Conservation (phyloP, 2,113 vertebrate genomes). For the Butorides virescens region DNA sequence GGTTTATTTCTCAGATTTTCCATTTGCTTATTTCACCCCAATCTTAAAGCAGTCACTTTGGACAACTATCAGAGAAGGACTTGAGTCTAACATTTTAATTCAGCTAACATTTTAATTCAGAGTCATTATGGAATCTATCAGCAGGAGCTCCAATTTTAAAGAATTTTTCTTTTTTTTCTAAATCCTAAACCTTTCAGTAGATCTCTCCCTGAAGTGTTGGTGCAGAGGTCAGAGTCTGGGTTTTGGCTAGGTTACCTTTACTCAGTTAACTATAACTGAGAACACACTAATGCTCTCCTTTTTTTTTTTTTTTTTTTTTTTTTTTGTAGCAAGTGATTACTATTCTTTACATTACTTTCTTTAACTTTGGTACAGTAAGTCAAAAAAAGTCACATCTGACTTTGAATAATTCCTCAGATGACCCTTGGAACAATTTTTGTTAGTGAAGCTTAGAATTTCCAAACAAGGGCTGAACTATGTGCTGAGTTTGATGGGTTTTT, state of each 20-base stretch:
- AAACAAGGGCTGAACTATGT: slow-evolving; percentile 22
- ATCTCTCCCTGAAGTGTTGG: not conserved
- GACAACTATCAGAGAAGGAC: not conserved
- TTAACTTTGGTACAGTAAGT: not conserved
- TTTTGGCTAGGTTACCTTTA: not conserved
- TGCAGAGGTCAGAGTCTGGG: not conserved
- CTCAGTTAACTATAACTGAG: not conserved
- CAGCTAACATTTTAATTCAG: slow-evolving; percentile 22
- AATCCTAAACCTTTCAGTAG: not conserved
- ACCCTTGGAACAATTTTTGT: slow-evolving; percentile 46
- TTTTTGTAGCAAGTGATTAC: not conserved
- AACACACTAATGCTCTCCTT: not conserved
- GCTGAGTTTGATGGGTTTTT: slow-evolving; percentile 61
- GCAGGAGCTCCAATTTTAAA: not conserved
- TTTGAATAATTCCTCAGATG: slow-evolving; percentile 32
- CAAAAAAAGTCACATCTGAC: not conserved
- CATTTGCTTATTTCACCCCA: not conserved
- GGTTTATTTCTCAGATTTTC: slow-evolving; percentile 33
- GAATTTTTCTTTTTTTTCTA: not conserved
- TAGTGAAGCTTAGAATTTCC: slow-evolving; percentile 44
- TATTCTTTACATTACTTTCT: not conserved
- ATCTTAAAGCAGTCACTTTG: not conserved
- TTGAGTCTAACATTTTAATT: slow-evolving; percentile 18
- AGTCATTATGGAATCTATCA: not conserved
- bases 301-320: too few species aligned